phyloP scores from a whole-genome alignment of 2,797 vertebrate species.

The Melanotaenia maccullochi region DNA sequence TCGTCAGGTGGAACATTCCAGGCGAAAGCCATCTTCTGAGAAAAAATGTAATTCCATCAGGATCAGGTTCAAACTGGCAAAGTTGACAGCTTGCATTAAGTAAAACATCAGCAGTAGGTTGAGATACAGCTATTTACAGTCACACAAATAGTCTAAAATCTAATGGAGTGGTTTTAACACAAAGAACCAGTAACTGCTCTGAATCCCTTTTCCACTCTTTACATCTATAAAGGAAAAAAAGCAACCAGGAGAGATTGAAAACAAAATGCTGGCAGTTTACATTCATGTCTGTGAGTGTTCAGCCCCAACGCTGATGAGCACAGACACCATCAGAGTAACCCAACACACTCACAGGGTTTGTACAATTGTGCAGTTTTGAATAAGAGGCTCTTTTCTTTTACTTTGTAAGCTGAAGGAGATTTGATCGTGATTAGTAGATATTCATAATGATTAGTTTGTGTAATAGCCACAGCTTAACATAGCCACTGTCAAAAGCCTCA shows the following conservation, averaged over 20 bases:
- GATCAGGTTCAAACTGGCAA: conserved; percentile 61
- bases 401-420: conserved; percentile 34
- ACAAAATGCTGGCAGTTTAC: conserved; percentile 71
- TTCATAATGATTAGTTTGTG: conserved; percentile 24
- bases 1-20: conserved; percentile 76
- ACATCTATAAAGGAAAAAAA: conserved; percentile 50
- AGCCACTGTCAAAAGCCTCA: conserved; percentile 26
- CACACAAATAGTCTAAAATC: conserved; percentile 25
- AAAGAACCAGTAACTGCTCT: conserved; percentile 57
- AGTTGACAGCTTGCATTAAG: conserved; percentile 67
- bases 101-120: conserved; percentile 64
- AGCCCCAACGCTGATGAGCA: conserved; percentile 45
- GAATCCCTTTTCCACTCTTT: conserved; percentile 17
- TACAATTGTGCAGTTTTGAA: conserved; percentile 74
- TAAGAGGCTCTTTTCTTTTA: conserved; percentile 33
- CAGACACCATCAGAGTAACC: conserved; percentile 52
- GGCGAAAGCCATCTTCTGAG: conserved; percentile 77
- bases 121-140: conserved; percentile 77
- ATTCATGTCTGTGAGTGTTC: conserved; percentile 73
- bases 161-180: conserved; percentile 25
- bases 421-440: conserved; percentile 27
- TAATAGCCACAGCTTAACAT: neutral
- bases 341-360: conserved; percentile 58
- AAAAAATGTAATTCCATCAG: conserved; percentile 61
- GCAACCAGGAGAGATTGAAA: conserved; percentile 50